Evolutionary conservation across 2,888 invertebrate species (phyloP).

Genomic region (Agriopis marginaria): DNA sequence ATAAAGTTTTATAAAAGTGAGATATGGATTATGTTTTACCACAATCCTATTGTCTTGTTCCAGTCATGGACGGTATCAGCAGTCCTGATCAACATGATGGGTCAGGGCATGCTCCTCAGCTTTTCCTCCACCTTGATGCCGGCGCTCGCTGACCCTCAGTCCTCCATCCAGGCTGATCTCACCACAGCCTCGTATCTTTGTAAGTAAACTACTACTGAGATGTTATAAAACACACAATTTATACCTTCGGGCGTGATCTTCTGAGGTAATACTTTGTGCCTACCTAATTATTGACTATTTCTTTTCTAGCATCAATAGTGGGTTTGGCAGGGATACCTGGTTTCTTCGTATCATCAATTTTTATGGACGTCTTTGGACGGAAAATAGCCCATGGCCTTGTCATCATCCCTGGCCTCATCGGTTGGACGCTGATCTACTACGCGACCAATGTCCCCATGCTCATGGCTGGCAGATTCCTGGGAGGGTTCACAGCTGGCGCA

Average conservation of each 20-base stretch:
- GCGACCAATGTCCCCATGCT: conserved; percentile 61
- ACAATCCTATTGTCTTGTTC: conserved; percentile 11
- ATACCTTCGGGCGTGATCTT: too few relatives aligned
- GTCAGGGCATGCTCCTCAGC: conserved; percentile 54
- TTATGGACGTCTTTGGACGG: conserved; percentile 58
- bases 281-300: background rate
- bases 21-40: too few relatives aligned
- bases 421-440: conserved; percentile 75
- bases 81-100: conserved; percentile 51
- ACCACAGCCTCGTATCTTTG: conserved; percentile 55
- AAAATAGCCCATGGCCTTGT: conserved; percentile 61
- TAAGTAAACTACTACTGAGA: conserved; percentile 35
- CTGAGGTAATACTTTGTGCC: background rate
- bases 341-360: conserved; percentile 54
- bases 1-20: too few relatives aligned
- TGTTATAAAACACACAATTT: too few relatives aligned
- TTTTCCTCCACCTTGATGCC: conserved; percentile 52
- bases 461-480: conserved; percentile 55
- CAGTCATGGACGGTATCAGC: conserved; percentile 54
- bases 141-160: conserved; percentile 50
- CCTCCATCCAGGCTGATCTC: conserved; percentile 49
- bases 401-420: conserved; percentile 71
- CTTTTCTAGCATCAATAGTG: conserved; percentile 55
- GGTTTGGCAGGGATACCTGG: conserved; percentile 57
- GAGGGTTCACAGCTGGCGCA: conserved; percentile 78